Conservation (phyloP, 1,140 invertebrate species). For the Drosophila gunungcola region DNA sequence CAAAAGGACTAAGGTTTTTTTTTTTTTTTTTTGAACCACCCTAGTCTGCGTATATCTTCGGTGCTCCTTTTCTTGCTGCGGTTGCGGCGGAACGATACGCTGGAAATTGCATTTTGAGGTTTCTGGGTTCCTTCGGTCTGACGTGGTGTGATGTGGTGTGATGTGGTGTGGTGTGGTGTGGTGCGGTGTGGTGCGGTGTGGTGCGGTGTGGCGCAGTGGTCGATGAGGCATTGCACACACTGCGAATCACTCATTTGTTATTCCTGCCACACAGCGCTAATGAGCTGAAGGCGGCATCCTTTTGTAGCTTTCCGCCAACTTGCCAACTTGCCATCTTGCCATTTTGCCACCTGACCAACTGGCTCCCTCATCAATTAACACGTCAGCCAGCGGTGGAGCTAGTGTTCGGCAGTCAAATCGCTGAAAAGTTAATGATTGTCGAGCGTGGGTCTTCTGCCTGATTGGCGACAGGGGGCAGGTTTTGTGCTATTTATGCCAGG, state of each 20-base stretch:
- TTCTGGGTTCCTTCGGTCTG: slow-evolving; percentile 53
- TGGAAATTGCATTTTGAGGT: slow-evolving; percentile 78
- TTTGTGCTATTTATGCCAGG: no score
- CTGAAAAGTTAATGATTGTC: slow-evolving; percentile 27
- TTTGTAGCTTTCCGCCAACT: slow-evolving; percentile 17
- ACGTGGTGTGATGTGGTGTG: slow-evolving; percentile 13
- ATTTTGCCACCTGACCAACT: background rate
- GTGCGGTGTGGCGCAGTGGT: slow-evolving; percentile 7
- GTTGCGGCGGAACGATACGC: slow-evolving; percentile 61
- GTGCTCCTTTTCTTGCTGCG: slow-evolving; percentile 36
- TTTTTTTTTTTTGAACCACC: no score
- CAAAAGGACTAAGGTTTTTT: no score
- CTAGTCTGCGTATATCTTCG: slow-evolving; percentile 16
- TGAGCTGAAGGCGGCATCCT: slow-evolving; percentile 33
- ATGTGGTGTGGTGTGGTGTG: slow-evolving; percentile 4
- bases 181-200: background rate
- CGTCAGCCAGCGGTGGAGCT: slow-evolving; percentile 14
- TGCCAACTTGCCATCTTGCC: background rate
- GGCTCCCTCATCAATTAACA: slow-evolving; percentile 39
- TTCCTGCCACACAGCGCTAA: slow-evolving; percentile 48
- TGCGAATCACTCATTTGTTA: slow-evolving; percentile 48
- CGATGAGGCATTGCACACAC: slow-evolving; percentile 25
- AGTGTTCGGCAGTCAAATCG: slow-evolving; percentile 31
- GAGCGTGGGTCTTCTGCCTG: background rate
- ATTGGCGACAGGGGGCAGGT: background rate